These are phyloP conservation scores for Villa cingulata DNA, from an alignment of 2,888 invertebrate species.

Conservation along the genomic window DNA sequence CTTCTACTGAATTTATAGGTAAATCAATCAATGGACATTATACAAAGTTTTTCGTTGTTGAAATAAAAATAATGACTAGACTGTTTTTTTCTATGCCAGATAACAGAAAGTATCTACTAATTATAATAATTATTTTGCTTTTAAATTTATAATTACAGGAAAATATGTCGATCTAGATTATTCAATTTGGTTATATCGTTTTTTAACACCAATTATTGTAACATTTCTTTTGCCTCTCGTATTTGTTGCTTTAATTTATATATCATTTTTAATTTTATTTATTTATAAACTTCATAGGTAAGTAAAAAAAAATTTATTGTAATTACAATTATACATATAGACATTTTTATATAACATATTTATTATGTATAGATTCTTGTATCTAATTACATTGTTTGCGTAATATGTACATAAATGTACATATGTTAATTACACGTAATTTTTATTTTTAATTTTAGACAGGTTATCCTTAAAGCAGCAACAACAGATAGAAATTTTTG, in stretches of 20 bases:
- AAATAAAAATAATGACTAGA: neutral
- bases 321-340: no score
- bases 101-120: no score
- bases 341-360: neutral
- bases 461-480: constrained; percentile 38
- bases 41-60: neutral
- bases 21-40: neutral
- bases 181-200: constrained; percentile 71
- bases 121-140: neutral
- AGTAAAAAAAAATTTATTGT: no score
- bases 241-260: constrained; percentile 67
- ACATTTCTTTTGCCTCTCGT: constrained; percentile 75
- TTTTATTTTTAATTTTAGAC: constrained; percentile 25
- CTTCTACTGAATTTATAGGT: neutral
- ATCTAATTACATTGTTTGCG: neutral
- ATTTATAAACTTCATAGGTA: constrained; percentile 75
- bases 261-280: constrained; percentile 69
- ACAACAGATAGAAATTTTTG: constrained; percentile 54
- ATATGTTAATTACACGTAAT: neutral
- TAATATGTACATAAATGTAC: no score
- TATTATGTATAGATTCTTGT: neutral
- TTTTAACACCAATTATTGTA: constrained; percentile 66
- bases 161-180: constrained; percentile 72
- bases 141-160: constrained; percentile 41
- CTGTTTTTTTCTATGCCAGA: neutral